Base-by-base conservation (phyloP, 2,888 invertebrate species). In the Sinodicranocentrus sp. region DNA sequence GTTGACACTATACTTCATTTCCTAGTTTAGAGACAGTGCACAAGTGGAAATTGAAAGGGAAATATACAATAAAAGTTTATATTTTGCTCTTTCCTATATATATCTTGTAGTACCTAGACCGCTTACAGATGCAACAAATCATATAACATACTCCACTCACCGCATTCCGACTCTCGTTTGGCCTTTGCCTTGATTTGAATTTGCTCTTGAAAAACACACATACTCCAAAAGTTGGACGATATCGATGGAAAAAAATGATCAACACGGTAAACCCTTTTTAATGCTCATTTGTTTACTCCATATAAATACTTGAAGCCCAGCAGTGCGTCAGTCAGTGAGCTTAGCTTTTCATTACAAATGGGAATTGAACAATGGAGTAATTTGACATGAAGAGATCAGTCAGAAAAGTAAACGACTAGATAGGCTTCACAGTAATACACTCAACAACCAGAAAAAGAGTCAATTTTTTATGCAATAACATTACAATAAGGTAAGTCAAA, bases 141-240 rank as follows among this genome's bases (percentile, higher is more conserved):
- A 48, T n/a, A 48, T 48, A 48, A 48, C 48, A 48, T 48, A 48
- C n/a, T n/a, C 48, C n/a, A 48, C 48, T n/a, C 13, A n/a, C 48
- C 57, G 57, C 25, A 52, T 15, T 52, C 15, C 15, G 6, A 52
- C 52, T 52, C 23, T 61, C 15, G 25, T 21, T 26, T 65, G 25
- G 43, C 57, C 72, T 73, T 73, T 73, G 72, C 72, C 72, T 73
- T 73, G n/a, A n/a, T n/a, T n/a, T n/a, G 72, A 61, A 28, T 61
- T 6, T 61, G 15, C 61, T 61, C n/a, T 28, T 28, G 28, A 61
- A 61, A 61, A 59, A 54, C 54, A 59, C 59, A 59, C n/a, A 61
- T 3, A 10, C n/a, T n/a, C n/a, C 61, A 61, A 61, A 23, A 61
- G n/a, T 23, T 28, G 48, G n/a, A 48, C 33, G 25, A 28, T 28